These are phyloP conservation scores for Emydura subglobosa DNA, from an alignment of 2,113 vertebrate genomes.

Conservation along the genomic window DNA sequence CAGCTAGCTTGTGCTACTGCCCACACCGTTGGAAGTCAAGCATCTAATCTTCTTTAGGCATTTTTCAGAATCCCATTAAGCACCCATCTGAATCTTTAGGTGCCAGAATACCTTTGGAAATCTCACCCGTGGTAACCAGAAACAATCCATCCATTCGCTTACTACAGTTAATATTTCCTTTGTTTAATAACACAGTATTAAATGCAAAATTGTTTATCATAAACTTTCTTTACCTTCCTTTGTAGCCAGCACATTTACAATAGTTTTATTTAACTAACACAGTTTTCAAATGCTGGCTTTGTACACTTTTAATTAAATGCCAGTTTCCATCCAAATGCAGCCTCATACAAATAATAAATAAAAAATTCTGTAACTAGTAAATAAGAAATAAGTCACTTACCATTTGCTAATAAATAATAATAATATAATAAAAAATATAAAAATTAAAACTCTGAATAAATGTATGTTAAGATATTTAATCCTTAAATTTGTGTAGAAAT, in stretches of 20 bases:
- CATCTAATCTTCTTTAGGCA: slow-evolving; percentile 4
- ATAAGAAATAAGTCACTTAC: background rate
- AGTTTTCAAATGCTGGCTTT: background rate
- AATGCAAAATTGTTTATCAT: no score
- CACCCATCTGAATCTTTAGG: background rate
- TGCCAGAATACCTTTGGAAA: background rate
- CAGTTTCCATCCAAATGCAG: background rate
- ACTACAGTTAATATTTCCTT: slow-evolving; percentile 8
- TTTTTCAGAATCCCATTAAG: background rate
- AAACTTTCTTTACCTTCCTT: background rate
- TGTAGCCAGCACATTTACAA: background rate
- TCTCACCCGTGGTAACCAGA: background rate
- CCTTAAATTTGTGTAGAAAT: background rate
- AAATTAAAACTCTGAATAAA: background rate
- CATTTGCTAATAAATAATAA: background rate
- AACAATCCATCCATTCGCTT: background rate
- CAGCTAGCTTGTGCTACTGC: background rate
- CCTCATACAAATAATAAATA: background rate
- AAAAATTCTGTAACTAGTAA: background rate
- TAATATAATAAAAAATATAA: background rate
- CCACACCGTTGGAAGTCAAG: background rate
- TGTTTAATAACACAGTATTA: background rate
- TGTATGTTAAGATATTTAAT: background rate
- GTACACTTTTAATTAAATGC: background rate
- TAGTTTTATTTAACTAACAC: background rate